phyloP scores from a whole-genome alignment of 1,140 invertebrate genomes.

The Globodera rostochiensis region DNA sequence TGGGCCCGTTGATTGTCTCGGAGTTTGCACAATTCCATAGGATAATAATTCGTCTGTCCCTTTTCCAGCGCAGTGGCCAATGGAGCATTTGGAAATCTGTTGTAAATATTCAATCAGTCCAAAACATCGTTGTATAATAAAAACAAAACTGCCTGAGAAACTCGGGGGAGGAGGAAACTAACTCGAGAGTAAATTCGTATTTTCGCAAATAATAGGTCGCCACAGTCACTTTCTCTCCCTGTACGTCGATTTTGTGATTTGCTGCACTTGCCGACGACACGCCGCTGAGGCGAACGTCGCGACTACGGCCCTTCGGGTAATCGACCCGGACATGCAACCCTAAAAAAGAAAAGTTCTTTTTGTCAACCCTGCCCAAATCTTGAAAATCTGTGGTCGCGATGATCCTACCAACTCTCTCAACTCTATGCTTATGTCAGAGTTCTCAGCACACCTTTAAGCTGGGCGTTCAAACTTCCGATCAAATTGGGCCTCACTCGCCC shows the following conservation, averaged over 20 bases:
- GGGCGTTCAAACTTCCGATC: conserved; percentile 30
- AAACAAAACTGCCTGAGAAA: background rate
- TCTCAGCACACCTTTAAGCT: conserved; percentile 28
- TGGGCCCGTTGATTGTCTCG: conserved; percentile 35
- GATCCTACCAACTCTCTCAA: too few relatives aligned
- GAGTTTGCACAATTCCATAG: conserved; percentile 37
- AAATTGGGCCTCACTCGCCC: conserved; percentile 6
- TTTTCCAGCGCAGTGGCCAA: conserved; percentile 36
- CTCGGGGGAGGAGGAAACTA: background rate
- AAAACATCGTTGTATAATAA: background rate
- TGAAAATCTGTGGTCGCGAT: background rate
- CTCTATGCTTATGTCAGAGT: background rate
- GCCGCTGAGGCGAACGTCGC: conserved; percentile 30
- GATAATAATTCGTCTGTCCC: conserved; percentile 39
- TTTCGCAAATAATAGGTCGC: conserved; percentile 27
- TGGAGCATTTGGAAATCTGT: conserved; percentile 26
- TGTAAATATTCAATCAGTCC: background rate
- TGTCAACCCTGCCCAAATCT: background rate
- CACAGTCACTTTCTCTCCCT: conserved; percentile 32
- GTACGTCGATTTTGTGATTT: conserved; percentile 27
- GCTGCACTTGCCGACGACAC: conserved; percentile 25
- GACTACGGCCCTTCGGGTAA: conserved; percentile 23
- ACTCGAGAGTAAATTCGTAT: conserved; percentile 32
- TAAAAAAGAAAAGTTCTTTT: conserved; percentile 17
- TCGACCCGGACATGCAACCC: conserved; percentile 31